A percentile compares a stretch with the other conserved stretches of the same genome.
Conservation (phyloP, 2,888 invertebrate species). For the Xylota segnis region DNA sequence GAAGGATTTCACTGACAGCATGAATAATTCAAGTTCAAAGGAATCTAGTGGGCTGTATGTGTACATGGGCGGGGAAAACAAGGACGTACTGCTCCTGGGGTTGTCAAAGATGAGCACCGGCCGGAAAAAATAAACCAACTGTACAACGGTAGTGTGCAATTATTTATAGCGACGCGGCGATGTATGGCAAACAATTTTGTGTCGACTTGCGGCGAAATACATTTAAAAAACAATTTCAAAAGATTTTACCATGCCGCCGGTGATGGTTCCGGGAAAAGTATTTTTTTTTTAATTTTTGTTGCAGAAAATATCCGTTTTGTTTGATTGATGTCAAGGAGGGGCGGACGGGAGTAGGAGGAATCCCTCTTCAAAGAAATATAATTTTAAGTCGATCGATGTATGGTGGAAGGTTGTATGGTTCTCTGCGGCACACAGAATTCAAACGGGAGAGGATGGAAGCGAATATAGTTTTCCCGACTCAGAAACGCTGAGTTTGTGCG, state of each 20-base stretch:
- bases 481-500: too few relatives aligned
- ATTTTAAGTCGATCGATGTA: constrained; percentile 20
- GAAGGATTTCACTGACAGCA: background rate
- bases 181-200: constrained; percentile 15
- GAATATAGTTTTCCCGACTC: too few relatives aligned
- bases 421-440: background rate
- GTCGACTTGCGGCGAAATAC: constrained; percentile 30
- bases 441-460: too few relatives aligned
- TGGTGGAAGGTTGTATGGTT: background rate
- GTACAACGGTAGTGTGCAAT: background rate
- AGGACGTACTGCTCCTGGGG: constrained; percentile 1
- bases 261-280: constrained; percentile 16
- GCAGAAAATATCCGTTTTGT: background rate
- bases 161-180: constrained; percentile 9
- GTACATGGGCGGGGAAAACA: background rate
- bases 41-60: background rate
- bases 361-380: background rate
- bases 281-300: constrained; percentile 25
- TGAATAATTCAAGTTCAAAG: constrained; percentile 11
- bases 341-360: background rate
- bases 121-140: background rate
- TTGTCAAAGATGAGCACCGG: constrained; percentile 7
- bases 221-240: constrained; percentile 30
- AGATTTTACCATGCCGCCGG: constrained; percentile 3
- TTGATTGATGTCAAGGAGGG: background rate